Evolutionary conservation across 2,113 vertebrate species (phyloP).

Genomic region (Pao palembangensis): DNA sequence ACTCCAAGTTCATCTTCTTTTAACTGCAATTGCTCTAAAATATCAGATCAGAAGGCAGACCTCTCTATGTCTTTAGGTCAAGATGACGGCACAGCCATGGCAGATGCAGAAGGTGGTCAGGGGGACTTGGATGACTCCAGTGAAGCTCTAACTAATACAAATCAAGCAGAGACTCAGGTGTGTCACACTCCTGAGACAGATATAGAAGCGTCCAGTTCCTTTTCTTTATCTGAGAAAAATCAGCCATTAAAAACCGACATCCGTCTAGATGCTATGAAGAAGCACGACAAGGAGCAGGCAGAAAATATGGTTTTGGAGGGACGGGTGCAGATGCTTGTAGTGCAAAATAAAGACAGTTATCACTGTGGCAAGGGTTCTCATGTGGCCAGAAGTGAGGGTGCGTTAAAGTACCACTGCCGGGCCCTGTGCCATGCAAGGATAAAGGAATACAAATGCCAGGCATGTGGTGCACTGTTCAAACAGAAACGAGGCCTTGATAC

Average conservation of each 20-base stretch:
- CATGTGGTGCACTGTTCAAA: constrained; percentile 86
- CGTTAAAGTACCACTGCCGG: constrained; percentile 77
- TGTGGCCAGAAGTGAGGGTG: constrained; percentile 78
- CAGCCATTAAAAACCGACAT: constrained; percentile 56
- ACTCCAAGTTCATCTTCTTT: background rate
- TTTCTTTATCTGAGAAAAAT: constrained; percentile 14
- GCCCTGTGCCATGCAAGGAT: constrained; percentile 74
- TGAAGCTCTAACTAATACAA: constrained; percentile 6
- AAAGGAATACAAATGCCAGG: constrained; percentile 69
- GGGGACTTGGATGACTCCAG: constrained; percentile 16
- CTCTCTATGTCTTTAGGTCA: constrained; percentile 28
- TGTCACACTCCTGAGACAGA: constrained; percentile 1
- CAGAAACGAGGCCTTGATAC: constrained; percentile 85
- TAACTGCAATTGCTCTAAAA: background rate
- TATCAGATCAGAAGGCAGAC: constrained; percentile 12
- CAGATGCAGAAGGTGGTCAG: constrained; percentile 30
- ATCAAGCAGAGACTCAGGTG: background rate
- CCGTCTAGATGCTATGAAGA: constrained; percentile 77
- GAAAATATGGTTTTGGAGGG: constrained; percentile 87
- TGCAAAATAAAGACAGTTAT: constrained; percentile 75
- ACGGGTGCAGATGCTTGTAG: constrained; percentile 88
- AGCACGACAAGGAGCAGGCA: constrained; percentile 87
- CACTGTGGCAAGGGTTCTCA: constrained; percentile 82
- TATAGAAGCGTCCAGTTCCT: background rate
- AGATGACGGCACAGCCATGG: constrained; percentile 15